phyloP scores from a whole-genome alignment of 2,797 vertebrate genomes.

The Okamejei kenojei region DNA sequence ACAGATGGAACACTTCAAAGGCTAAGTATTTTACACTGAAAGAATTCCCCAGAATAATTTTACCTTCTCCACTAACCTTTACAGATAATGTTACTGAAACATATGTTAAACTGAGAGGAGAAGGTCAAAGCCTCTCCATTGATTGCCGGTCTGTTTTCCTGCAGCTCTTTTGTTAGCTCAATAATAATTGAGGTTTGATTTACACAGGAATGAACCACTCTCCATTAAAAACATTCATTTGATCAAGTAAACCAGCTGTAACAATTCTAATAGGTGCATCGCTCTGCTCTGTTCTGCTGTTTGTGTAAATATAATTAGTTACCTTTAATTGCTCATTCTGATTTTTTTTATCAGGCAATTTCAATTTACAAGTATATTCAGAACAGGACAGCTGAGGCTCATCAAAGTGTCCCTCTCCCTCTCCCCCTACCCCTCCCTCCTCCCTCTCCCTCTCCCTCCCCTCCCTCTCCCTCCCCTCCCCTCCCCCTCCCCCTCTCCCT shows the following conservation, averaged over 20 bases:
- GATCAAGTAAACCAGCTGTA: constrained; percentile 23
- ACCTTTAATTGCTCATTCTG: constrained; percentile 26
- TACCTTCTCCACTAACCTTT: background rate
- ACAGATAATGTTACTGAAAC: constrained; percentile 1
- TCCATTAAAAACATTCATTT: constrained; percentile 29
- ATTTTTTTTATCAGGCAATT: constrained; percentile 29
- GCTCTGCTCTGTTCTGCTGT: constrained; percentile 3
- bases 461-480: no score
- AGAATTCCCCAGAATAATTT: background rate
- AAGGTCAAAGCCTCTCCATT: background rate
- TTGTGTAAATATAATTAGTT: constrained; percentile 29
- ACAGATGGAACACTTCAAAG: background rate
- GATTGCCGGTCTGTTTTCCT: background rate
- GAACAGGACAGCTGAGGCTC: background rate
- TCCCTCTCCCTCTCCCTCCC: no score
- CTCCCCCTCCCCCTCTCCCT: no score
- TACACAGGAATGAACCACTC: background rate
- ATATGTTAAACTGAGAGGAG: background rate
- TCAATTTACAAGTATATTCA: constrained; percentile 18
- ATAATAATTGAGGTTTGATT: constrained; percentile 26
- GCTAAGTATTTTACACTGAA: background rate
- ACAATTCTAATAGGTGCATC: background rate
- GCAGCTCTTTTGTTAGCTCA: constrained; percentile 22
- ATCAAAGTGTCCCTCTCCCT: background rate
- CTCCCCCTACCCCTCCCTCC: no score